phyloP scores from a whole-genome alignment of 2,888 invertebrate species.

The Busseola fusca region DNA sequence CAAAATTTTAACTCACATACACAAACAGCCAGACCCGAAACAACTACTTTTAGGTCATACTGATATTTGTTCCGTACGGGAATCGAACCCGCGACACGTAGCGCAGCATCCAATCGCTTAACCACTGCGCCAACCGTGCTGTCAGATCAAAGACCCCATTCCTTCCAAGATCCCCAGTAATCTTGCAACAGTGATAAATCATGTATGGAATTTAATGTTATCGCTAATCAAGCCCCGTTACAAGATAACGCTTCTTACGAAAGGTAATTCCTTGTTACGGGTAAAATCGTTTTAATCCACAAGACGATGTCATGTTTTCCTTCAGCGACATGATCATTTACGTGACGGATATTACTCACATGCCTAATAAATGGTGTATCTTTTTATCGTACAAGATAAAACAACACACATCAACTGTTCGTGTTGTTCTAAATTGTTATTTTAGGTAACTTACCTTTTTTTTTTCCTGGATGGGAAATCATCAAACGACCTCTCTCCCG shows the following conservation, averaged over 20 bases:
- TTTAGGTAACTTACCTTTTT: not conserved
- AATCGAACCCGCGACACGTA: too few species aligned
- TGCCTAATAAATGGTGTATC: slow-evolving; percentile 19
- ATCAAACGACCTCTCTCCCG: too few species aligned
- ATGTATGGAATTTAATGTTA: slow-evolving; percentile 39
- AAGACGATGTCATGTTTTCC: slow-evolving; percentile 19
- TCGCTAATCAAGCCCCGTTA: slow-evolving; percentile 29
- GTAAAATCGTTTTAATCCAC: slow-evolving; percentile 39
- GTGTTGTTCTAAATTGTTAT: slow-evolving; percentile 9
- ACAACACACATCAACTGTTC: not conserved
- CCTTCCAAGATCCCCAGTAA: too few species aligned
- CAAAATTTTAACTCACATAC: too few species aligned
- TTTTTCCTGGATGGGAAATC: too few species aligned
- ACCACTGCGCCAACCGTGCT: too few species aligned
- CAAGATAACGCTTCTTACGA: slow-evolving; percentile 48
- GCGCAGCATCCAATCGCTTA: too few species aligned
- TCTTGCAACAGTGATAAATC: slow-evolving; percentile 42
- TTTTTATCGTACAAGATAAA: not conserved
- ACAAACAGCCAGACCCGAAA: too few species aligned
- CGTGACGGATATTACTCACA: slow-evolving; percentile 38
- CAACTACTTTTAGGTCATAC: too few species aligned
- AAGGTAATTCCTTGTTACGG: slow-evolving; percentile 29
- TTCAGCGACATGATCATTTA: slow-evolving; percentile 40
- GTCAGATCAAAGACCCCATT: slow-evolving; percentile 19
- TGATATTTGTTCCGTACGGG: too few species aligned